Conservation (phyloP, 2,113 vertebrate genomes). For the Balaenoptera acutorostrata region DNA sequence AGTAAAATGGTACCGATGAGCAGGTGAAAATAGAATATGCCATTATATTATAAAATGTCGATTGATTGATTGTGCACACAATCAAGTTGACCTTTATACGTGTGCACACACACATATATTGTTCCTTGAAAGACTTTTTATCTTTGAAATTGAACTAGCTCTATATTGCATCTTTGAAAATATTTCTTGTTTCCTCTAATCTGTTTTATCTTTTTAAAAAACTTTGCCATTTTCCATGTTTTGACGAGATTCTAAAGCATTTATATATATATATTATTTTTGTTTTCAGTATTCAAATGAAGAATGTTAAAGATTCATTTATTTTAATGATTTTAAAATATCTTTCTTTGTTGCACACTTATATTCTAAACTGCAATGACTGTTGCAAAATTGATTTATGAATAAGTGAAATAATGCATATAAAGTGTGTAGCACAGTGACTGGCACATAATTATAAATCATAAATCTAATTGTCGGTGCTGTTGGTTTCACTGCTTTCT, state of each 20-base stretch:
- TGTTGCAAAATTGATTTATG: neutral
- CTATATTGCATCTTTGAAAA: neutral
- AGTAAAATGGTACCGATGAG: neutral
- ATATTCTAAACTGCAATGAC: neutral
- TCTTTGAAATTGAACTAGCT: neutral
- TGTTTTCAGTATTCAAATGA: neutral
- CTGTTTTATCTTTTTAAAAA: neutral
- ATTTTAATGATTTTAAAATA: neutral
- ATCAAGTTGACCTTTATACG: neutral
- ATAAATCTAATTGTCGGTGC: neutral
- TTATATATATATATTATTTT: neutral
- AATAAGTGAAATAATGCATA: neutral
- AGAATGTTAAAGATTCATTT: neutral
- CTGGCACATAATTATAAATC: neutral
- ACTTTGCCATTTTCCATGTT: neutral
- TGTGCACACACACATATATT: neutral
- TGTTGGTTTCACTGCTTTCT: neutral
- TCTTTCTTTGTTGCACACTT: neutral
- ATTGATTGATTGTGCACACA: neutral
- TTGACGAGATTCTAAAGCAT: constrained; percentile 10
- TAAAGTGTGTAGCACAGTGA: neutral
- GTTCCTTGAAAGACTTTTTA: neutral
- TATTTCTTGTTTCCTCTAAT: neutral
- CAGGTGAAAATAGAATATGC: neutral
- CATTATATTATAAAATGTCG: neutral